Percentiles rank a stretch among this genome's conserved stretches.
Conservation (phyloP, 2,113 vertebrate genomes). For the Eidolon helvum region DNA sequence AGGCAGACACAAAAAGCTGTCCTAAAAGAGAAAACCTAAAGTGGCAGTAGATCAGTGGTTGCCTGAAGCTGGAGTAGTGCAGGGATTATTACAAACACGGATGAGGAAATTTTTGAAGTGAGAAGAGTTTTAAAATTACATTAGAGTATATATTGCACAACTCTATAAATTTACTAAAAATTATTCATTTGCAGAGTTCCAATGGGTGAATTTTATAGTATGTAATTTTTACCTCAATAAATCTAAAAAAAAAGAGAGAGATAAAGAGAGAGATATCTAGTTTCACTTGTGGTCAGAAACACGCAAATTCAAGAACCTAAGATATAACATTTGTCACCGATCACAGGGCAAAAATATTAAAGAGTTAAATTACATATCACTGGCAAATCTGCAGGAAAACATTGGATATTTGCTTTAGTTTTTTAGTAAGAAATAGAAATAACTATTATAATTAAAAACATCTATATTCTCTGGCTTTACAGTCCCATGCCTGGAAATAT, state of each 20-base stretch:
- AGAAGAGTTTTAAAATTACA: background rate
- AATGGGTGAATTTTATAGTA: background rate
- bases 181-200: background rate
- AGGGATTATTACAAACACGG: background rate
- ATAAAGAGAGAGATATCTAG: background rate
- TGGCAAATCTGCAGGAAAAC: background rate
- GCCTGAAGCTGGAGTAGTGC: background rate
- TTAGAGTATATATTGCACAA: background rate
- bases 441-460: background rate
- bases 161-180: background rate
- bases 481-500: background rate
- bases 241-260: background rate
- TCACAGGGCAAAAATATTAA: background rate
- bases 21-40: background rate
- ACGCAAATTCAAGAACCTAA: background rate
- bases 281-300: background rate
- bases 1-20: background rate
- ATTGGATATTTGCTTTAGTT: background rate
- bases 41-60: background rate
- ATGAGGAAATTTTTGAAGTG: background rate
- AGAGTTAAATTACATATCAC: background rate
- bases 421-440: constrained; percentile 6
- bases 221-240: background rate
- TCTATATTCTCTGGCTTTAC: background rate
- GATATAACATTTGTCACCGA: background rate